Percentiles rank a stretch among this genome's conserved stretches.
Evolutionary conservation across 2,113 vertebrate genomes (phyloP).

Genomic region (Plecturocebus donacophilus): DNA sequence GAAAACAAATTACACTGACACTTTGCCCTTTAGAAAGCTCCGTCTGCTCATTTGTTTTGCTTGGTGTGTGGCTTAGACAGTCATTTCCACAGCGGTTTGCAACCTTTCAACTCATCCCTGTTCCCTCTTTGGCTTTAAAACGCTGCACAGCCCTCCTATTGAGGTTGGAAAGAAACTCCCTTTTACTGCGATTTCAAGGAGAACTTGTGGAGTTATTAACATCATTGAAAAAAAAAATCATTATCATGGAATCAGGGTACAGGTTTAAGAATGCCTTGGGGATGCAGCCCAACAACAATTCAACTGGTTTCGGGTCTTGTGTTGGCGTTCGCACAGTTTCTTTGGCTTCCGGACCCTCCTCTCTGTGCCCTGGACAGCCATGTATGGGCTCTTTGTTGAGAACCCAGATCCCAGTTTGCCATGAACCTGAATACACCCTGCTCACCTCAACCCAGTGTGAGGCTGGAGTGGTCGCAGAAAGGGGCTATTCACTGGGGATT

Average conservation of each 20-base stretch:
- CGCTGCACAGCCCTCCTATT: neutral
- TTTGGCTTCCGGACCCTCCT: neutral
- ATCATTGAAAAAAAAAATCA: neutral
- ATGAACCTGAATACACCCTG: constrained; percentile 60
- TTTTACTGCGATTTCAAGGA: neutral
- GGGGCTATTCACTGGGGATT: constrained; percentile 69
- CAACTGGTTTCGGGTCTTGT: neutral
- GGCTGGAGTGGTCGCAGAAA: constrained; percentile 52
- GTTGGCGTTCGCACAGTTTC: constrained; percentile 12
- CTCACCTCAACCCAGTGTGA: constrained; percentile 60
- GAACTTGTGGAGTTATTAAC: neutral
- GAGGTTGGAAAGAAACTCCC: constrained; percentile 6
- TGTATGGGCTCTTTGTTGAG: constrained; percentile 67
- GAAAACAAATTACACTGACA: constrained; percentile 45
- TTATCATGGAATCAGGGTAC: neutral
- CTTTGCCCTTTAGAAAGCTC: constrained; percentile 51
- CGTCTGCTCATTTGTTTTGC: constrained; percentile 68
- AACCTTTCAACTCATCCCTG: neutral
- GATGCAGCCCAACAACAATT: constrained; percentile 43
- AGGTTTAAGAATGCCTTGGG: constrained; percentile 37
- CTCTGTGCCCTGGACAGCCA: neutral
- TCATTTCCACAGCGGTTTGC: constrained; percentile 38
- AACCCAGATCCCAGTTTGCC: constrained; percentile 58
- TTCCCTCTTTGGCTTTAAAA: constrained; percentile 53
- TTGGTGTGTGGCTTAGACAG: constrained; percentile 38